A percentile compares a stretch with the other conserved stretches of the same genome.
Evolutionary conservation across 2,113 vertebrate species (phyloP).

Genomic region (Excalfactoria chinensis): DNA sequence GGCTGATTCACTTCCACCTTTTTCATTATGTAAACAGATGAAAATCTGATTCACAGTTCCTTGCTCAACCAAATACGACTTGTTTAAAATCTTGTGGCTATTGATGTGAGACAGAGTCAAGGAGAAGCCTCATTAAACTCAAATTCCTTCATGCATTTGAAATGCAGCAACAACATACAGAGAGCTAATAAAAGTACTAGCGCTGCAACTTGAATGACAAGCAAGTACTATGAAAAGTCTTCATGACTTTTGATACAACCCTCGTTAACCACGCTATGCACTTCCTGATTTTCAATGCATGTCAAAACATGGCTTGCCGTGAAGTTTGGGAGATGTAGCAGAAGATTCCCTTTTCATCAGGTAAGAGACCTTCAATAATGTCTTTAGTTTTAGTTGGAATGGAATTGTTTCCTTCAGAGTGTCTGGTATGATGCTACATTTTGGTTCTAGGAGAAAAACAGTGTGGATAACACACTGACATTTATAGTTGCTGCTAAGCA

Average conservation of each 20-base stretch:
- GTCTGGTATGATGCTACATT: too few relatives aligned
- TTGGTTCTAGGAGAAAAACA: too few relatives aligned
- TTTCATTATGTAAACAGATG: conserved; percentile 22
- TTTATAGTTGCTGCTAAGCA: too few relatives aligned
- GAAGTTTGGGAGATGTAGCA: neutral
- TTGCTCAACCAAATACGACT: conserved; percentile 17
- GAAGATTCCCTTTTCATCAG: neutral
- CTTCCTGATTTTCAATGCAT: conserved; percentile 6
- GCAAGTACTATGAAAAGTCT: neutral
- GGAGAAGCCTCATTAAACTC: conserved; percentile 41
- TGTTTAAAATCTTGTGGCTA: conserved; percentile 10
- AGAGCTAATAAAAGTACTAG: conserved; percentile 20
- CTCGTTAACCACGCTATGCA: conserved; percentile 1
- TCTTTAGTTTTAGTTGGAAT: too few relatives aligned
- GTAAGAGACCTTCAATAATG: neutral
- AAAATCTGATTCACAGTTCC: conserved; percentile 50
- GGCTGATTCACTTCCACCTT: conserved; percentile 20
- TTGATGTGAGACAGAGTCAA: conserved; percentile 11
- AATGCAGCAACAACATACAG: neutral
- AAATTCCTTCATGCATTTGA: neutral
- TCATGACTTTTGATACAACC: too few relatives aligned
- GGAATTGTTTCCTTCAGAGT: too few relatives aligned
- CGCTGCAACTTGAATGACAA: conserved; percentile 10
- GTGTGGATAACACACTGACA: too few relatives aligned
- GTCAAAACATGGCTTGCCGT: neutral